A percentile compares a stretch with the other conserved stretches of the same genome.
phyloP scores from a whole-genome alignment of 2,113 vertebrate species.

The Microtus richardsoni region DNA sequence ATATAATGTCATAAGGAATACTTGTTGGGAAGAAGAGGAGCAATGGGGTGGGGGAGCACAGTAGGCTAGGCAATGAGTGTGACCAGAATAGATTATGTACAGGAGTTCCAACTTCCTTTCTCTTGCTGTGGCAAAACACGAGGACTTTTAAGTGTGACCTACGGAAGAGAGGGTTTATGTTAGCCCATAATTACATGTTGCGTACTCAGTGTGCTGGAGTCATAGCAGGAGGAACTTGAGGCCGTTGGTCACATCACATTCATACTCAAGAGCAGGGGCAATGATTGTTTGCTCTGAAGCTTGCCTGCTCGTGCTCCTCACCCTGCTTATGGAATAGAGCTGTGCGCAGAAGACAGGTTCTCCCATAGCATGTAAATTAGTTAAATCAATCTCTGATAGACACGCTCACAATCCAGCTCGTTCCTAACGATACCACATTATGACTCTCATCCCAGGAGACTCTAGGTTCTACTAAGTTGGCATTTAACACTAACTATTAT shows the following conservation, averaged over 20 bases:
- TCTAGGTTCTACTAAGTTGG: background rate
- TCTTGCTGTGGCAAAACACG: background rate
- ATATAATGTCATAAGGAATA: background rate
- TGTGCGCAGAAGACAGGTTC: background rate
- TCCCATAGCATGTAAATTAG: background rate
- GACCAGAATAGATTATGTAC: background rate
- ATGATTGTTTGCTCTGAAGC: too few species aligned
- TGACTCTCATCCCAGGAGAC: too few species aligned
- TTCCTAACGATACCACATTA: background rate
- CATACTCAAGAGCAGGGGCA: background rate
- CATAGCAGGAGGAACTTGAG: background rate
- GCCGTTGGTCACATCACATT: background rate
- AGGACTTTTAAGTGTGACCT: background rate
- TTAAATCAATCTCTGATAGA: background rate
- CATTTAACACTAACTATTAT: background rate
- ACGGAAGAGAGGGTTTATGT: too few species aligned
- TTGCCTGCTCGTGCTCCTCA: too few species aligned
- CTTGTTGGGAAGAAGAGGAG: background rate
- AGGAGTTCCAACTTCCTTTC: background rate
- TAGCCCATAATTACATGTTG: background rate
- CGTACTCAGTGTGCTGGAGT: background rate
- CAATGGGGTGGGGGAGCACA: rapidly evolving
- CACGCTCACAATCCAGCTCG: rapidly evolving
- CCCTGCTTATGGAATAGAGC: background rate
- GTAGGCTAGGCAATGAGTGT: background rate